phyloP scores from a whole-genome alignment of 2,113 vertebrate genomes.

The Oreotragus oreotragus region DNA sequence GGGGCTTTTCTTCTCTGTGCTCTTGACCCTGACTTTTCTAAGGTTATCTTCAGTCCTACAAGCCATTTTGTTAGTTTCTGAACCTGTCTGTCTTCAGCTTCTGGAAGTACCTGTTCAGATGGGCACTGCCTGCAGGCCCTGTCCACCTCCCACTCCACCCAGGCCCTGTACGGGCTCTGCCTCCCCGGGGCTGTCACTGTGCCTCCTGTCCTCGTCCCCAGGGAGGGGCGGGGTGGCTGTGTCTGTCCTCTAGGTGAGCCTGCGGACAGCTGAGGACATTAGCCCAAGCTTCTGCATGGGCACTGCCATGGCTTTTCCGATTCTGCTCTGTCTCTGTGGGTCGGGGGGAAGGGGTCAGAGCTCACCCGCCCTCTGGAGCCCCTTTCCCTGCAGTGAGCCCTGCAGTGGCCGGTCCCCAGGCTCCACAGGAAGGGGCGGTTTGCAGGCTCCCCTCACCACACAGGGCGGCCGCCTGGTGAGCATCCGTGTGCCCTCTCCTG shows the following conservation, averaged over 20 bases:
- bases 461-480: accelerated
- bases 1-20: background rate
- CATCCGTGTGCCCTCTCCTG: background rate
- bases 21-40: background rate
- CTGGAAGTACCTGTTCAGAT: accelerated
- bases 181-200: accelerated
- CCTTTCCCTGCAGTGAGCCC: background rate
- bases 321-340: background rate
- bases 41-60: background rate
- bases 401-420: accelerated
- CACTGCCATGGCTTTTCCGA: accelerated
- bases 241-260: background rate
- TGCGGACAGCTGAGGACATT: accelerated
- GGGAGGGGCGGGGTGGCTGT: background rate
- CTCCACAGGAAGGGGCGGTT: background rate
- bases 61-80: background rate
- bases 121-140: background rate
- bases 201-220: accelerated
- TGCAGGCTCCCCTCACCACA: background rate
- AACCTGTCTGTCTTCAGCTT: background rate
- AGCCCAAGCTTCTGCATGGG: too few relatives aligned
- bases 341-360: background rate
- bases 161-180: accelerated
- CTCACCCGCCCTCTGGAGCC: accelerated
- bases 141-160: accelerated